These are phyloP conservation scores for Drosophila mettleri DNA, from an alignment of 2,888 invertebrate genomes.

Conservation along the genomic window DNA sequence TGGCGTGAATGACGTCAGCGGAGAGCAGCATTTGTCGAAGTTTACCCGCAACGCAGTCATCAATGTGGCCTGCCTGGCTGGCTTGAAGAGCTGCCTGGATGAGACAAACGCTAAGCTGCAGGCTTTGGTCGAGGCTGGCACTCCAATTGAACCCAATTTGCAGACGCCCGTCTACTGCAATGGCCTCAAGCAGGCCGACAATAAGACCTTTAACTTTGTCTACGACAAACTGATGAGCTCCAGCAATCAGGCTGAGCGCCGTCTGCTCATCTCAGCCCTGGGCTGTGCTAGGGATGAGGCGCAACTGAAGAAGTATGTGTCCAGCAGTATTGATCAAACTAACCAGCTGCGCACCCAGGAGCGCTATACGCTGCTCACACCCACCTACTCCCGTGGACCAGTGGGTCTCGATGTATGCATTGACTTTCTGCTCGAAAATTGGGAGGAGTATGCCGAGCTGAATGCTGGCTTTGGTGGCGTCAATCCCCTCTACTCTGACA, in stretches of 20 bases:
- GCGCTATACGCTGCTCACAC: constrained; percentile 69
- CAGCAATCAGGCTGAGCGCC: constrained; percentile 87
- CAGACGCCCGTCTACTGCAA: constrained; percentile 83
- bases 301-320: constrained; percentile 86
- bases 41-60: constrained; percentile 78
- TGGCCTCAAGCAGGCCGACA: constrained; percentile 82
- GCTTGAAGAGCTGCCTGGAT: constrained; percentile 71
- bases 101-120: constrained; percentile 77
- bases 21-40: constrained; percentile 80
- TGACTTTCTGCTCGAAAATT: constrained; percentile 85
- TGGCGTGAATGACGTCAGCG: constrained; percentile 73
- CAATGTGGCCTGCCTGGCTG: constrained; percentile 81
- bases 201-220: constrained; percentile 88
- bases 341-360: constrained; percentile 75
- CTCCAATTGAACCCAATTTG: constrained; percentile 80
- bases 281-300: constrained; percentile 88
- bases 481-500: constrained; percentile 77
- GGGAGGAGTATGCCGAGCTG: constrained; percentile 76
- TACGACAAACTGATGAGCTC: constrained; percentile 86
- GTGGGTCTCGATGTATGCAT: constrained; percentile 86
- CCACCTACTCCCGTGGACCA: constrained; percentile 77
- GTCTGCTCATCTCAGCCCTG: constrained; percentile 87
- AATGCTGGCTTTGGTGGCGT: constrained; percentile 67
- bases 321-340: constrained; percentile 68
- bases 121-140: constrained; percentile 55